Percentiles rank a stretch among this genome's conserved stretches.
Evolutionary conservation across 1,140 invertebrate genomes (phyloP).

Genomic region (Nixonia krombeini): DNA sequence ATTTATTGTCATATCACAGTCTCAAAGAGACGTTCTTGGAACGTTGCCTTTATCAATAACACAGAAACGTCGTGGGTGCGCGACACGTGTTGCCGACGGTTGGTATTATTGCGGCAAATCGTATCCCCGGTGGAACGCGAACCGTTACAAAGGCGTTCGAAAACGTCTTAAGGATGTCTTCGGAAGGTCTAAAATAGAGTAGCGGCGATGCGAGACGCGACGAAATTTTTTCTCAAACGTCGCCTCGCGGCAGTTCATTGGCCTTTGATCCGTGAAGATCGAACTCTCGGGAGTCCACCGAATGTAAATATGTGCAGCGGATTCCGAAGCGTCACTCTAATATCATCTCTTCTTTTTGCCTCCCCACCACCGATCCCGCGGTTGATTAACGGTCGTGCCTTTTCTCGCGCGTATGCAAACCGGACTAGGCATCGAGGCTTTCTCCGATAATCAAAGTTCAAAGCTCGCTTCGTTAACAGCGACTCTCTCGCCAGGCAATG

Average conservation of each 20-base stretch:
- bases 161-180: no score
- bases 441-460: slow-evolving; percentile 13
- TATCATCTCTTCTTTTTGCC: slow-evolving; percentile 6
- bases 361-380: slow-evolving; percentile 6
- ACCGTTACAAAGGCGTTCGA: no score
- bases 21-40: no score
- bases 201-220: not conserved
- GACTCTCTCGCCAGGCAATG: slow-evolving; percentile 3
- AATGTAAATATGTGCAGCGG: slow-evolving; percentile 3
- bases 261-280: slow-evolving; percentile 2
- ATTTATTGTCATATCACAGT: no score
- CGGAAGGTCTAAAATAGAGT: no score
- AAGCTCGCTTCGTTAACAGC: slow-evolving; percentile 6
- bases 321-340: slow-evolving; percentile 10
- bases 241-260: not conserved
- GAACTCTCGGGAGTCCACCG: slow-evolving; percentile 1
- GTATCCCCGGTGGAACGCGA: no score
- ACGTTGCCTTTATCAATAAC: no score
- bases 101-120: no score
- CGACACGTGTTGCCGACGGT: no score
- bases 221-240: not conserved
- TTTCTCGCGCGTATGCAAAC: slow-evolving; percentile 1
- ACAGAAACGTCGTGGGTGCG: no score
- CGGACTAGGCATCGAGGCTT: slow-evolving; percentile 10
- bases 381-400: slow-evolving; percentile 8